Percentiles rank a stretch among this genome's conserved stretches.
Evolutionary conservation across 2,888 invertebrate genomes (phyloP).

Genomic region (Achlya flavicornis): DNA sequence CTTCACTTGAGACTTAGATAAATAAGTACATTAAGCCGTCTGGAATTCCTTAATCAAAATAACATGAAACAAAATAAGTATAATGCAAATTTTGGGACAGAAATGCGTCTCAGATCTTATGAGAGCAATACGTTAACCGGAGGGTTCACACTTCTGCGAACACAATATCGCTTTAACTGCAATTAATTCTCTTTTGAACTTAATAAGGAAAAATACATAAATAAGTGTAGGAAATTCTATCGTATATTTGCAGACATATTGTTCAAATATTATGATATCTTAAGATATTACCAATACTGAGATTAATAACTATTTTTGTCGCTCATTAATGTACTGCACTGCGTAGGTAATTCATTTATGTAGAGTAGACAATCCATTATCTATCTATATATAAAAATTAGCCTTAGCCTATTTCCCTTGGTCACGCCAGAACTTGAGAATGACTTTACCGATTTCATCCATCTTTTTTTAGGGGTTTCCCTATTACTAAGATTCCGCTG

Average conservation of each 20-base stretch:
- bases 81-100: background rate
- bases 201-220: background rate
- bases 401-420: too few relatives aligned
- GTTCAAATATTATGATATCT: background rate
- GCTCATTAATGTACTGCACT: too few relatives aligned
- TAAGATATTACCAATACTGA: too few relatives aligned
- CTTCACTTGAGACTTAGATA: background rate
- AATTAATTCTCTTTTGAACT: background rate
- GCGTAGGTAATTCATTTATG: too few relatives aligned
- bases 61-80: background rate
- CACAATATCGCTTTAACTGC: background rate
- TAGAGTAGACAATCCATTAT: background rate
- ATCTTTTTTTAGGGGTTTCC: too few relatives aligned
- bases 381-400: too few relatives aligned
- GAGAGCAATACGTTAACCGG: background rate
- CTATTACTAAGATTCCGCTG: too few relatives aligned
- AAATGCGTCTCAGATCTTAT: background rate
- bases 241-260: background rate
- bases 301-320: too few relatives aligned
- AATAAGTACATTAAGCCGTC: background rate
- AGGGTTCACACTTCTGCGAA: background rate
- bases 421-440: too few relatives aligned
- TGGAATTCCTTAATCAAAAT: background rate
- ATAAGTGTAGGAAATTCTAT: background rate
- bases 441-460: too few relatives aligned